A percentile compares a stretch with the other conserved stretches of the same genome.
These are phyloP conservation scores for Diabrotica undecimpunctata DNA, from an alignment of 1,140 invertebrate genomes.

Conservation along the genomic window DNA sequence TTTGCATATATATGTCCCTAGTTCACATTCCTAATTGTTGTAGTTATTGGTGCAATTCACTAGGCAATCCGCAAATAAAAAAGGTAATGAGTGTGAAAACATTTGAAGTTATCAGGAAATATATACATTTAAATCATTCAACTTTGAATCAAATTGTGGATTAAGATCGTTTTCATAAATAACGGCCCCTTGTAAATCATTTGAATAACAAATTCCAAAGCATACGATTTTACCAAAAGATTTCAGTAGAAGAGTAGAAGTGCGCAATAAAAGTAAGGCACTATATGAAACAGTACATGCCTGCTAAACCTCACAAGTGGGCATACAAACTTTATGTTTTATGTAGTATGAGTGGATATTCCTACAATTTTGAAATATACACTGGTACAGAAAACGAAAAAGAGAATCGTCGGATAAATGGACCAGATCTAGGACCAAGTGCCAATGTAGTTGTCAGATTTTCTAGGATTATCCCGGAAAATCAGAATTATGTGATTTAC, in stretches of 20 bases:
- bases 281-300: constrained; percentile 28
- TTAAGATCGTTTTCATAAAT: too few relatives aligned
- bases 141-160: too few relatives aligned
- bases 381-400: constrained; percentile 17
- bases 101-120: constrained; percentile 1
- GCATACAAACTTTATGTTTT: constrained; percentile 42
- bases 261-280: constrained; percentile 26
- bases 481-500: constrained; percentile 16
- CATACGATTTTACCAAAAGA: constrained; percentile 18
- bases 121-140: constrained; percentile 4
- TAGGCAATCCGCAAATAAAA: background rate
- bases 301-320: constrained; percentile 46
- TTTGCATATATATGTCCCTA: background rate
- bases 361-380: constrained; percentile 28
- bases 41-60: background rate
- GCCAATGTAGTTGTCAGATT: constrained; percentile 24
- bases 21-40: background rate
- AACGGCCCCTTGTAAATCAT: too few relatives aligned
- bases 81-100: background rate
- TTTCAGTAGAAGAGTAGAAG: constrained; percentile 27
- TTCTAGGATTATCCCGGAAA: background rate
- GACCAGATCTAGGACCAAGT: constrained; percentile 12
- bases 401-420: constrained; percentile 1
- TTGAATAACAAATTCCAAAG: constrained; percentile 9
- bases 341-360: constrained; percentile 22